A percentile compares a stretch with the other conserved stretches of the same genome.
Evolutionary conservation across 2,888 invertebrate species (phyloP).

Genomic region (Hypena proboscidalis): DNA sequence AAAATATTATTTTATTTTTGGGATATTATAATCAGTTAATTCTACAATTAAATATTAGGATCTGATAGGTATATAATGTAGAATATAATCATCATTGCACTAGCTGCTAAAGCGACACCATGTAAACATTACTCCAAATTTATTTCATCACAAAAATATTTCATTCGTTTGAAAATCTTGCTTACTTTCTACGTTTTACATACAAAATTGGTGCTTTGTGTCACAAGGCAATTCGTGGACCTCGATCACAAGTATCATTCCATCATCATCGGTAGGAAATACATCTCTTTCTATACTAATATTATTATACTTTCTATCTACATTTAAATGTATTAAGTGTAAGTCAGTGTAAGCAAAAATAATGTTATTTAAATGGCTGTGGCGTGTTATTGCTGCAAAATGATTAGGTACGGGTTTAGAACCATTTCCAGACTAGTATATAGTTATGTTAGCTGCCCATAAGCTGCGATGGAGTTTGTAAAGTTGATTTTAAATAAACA

Average conservation of each 20-base stretch:
- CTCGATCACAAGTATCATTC: conserved; percentile 33
- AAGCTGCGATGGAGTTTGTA: conserved; percentile 15
- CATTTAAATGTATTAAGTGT: conserved; percentile 8
- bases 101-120: conserved; percentile 77
- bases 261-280: conserved; percentile 16
- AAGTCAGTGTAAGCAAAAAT: conserved; percentile 33
- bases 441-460: conserved; percentile 22
- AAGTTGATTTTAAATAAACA: conserved; percentile 6
- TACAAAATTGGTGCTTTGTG: conserved; percentile 68
- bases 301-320: conserved; percentile 12
- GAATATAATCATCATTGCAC: conserved; percentile 62
- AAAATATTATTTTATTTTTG: conserved; percentile 41
- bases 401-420: neutral
- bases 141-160: conserved; percentile 64
- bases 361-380: conserved; percentile 13
- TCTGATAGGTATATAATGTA: conserved; percentile 48
- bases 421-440: conserved; percentile 5
- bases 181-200: conserved; percentile 61
- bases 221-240: conserved; percentile 57
- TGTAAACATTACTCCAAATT: conserved; percentile 65
- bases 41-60: conserved; percentile 41
- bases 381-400: neutral
- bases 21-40: conserved; percentile 32
- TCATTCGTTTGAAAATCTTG: conserved; percentile 51
- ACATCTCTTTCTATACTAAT: conserved; percentile 12